phyloP scores from a whole-genome alignment of 1,140 invertebrate genomes.

The Arctopsyche grandis region DNA sequence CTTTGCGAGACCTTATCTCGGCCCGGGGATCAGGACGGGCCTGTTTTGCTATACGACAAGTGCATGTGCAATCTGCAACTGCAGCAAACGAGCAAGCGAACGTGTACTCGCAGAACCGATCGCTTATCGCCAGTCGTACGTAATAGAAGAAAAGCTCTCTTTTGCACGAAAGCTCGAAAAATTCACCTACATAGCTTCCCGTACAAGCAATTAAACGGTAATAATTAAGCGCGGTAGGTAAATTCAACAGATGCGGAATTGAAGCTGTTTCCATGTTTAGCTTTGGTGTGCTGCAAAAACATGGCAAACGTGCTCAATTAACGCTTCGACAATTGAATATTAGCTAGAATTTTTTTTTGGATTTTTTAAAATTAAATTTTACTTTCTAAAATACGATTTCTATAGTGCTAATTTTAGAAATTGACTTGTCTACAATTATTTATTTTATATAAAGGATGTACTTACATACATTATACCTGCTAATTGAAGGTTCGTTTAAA shows the following conservation, averaged over 20 bases:
- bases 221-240: not conserved
- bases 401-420: no score
- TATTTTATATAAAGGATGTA: no score
- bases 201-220: not conserved
- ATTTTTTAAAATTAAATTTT: not conserved
- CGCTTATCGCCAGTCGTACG: not conserved
- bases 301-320: conserved; percentile 2
- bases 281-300: not conserved
- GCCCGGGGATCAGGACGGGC: not conserved
- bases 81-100: no score
- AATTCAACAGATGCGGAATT: not conserved
- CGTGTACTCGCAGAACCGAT: not conserved
- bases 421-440: no score
- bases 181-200: not conserved
- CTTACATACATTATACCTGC: no score
- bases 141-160: not conserved
- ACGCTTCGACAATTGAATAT: conserved; percentile 7
- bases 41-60: not conserved
- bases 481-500: no score
- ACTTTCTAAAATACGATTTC: not conserved
- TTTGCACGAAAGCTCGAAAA: no score
- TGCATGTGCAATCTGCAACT: not conserved
- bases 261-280: not conserved
- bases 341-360: not conserved
- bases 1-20: not conserved